Percentiles rank a stretch among this genome's conserved stretches.
Evolutionary conservation across 1,140 invertebrate species (phyloP).

Genomic region (Cydia strobilella): DNA sequence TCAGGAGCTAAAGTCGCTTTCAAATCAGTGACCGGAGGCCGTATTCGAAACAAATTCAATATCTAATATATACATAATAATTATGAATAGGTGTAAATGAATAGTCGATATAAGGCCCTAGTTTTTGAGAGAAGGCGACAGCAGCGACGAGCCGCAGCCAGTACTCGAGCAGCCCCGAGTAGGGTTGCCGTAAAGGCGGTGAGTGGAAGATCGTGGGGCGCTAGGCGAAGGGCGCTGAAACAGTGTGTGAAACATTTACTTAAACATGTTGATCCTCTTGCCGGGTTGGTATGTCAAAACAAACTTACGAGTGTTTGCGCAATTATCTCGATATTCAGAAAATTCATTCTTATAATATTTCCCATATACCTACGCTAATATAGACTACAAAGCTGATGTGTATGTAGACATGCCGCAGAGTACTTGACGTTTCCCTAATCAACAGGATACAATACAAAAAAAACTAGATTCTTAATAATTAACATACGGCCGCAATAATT

Average conservation of each 20-base stretch:
- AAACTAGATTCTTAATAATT: background rate
- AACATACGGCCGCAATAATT: background rate
- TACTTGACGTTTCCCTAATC: background rate
- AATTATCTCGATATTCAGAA: background rate
- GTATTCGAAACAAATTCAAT: background rate
- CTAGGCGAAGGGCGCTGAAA: constrained; percentile 70
- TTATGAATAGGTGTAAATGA: background rate
- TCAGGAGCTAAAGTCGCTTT: background rate
- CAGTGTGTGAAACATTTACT: constrained; percentile 52
- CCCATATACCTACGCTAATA: background rate
- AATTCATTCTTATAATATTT: constrained; percentile 30
- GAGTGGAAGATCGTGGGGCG: constrained; percentile 71
- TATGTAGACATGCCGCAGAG: background rate
- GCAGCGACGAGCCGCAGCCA: constrained; percentile 41
- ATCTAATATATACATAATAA: background rate
- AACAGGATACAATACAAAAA: background rate
- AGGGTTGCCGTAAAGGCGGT: constrained; percentile 64
- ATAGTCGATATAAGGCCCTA: background rate
- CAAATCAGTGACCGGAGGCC: background rate
- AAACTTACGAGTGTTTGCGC: background rate
- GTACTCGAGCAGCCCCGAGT: constrained; percentile 51
- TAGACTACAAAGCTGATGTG: background rate
- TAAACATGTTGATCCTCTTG: constrained; percentile 45
- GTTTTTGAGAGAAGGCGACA: background rate
- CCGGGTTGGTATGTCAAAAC: constrained; percentile 19